phyloP scores from a whole-genome alignment of 2,113 vertebrate genomes.

The Motacilla tschutschensis region DNA sequence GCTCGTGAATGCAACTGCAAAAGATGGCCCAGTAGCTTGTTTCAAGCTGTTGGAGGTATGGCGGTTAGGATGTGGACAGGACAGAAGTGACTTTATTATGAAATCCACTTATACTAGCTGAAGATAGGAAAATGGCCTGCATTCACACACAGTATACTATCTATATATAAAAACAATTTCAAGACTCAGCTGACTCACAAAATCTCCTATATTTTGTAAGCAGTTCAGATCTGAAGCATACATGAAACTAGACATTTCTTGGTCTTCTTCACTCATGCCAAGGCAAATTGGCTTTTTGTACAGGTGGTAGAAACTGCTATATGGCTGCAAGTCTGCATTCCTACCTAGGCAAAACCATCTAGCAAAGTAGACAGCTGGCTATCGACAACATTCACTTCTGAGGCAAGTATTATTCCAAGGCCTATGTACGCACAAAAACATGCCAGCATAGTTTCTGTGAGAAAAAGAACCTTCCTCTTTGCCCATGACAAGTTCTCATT shows the following conservation, averaged over 20 bases:
- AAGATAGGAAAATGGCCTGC: constrained; percentile 7
- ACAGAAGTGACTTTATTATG: background rate
- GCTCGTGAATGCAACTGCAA: background rate
- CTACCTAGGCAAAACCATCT: constrained; percentile 16
- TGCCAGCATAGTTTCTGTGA: background rate
- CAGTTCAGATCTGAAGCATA: background rate
- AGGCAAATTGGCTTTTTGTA: background rate
- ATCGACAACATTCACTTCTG: background rate
- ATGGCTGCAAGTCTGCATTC: background rate
- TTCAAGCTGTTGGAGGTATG: background rate
- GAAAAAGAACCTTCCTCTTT: background rate
- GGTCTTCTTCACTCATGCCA: background rate
- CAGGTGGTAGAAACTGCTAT: constrained; percentile 10
- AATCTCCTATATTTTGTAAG: background rate
- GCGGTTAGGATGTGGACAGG: background rate
- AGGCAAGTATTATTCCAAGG: constrained; percentile 21
- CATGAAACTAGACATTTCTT: background rate
- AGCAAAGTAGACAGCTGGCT: constrained; percentile 20
- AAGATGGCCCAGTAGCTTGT: background rate
- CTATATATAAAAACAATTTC: background rate
- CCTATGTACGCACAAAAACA: constrained; percentile 22
- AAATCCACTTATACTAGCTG: background rate
- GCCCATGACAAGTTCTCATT: background rate
- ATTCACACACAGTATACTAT: background rate
- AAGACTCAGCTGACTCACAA: constrained; percentile 1